Conservation (phyloP, 2,113 vertebrate species). For the Setophaga coronata region DNA sequence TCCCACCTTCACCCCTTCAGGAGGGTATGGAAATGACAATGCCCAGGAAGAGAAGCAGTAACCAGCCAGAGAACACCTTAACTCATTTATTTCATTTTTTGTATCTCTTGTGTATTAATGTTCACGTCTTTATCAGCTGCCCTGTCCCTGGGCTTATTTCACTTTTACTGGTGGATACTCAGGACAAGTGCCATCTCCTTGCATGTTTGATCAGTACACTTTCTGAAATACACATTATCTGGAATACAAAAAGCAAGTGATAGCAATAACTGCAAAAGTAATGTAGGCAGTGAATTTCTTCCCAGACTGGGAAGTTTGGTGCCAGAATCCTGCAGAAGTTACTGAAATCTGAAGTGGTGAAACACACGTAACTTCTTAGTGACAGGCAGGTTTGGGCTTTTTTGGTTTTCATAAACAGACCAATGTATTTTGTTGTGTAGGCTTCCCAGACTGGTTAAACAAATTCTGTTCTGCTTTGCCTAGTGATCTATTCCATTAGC, state of each 20-base stretch:
- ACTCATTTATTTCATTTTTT: background rate
- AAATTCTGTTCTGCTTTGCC: constrained; percentile 56
- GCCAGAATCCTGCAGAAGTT: background rate
- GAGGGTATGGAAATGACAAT: background rate
- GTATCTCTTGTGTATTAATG: background rate
- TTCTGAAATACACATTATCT: background rate
- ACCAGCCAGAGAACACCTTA: background rate
- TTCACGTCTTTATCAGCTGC: background rate
- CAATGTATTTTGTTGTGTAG: background rate
- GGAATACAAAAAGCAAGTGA: background rate
- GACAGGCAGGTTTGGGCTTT: background rate
- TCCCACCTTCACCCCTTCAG: background rate
- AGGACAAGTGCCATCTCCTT: background rate
- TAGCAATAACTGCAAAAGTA: background rate
- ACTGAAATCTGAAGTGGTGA: background rate
- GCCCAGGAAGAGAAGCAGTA: background rate
- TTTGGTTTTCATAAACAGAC: background rate
- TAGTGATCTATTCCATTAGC: constrained; percentile 69
- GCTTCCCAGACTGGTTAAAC: constrained; percentile 55
- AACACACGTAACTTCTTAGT: background rate
- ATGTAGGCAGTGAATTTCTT: background rate
- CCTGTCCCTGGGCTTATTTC: background rate
- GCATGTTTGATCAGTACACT: background rate
- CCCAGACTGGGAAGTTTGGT: background rate
- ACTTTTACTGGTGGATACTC: background rate